Base-by-base conservation (phyloP, 2,888 invertebrate species). In the Exephanes ischioxanthus region DNA sequence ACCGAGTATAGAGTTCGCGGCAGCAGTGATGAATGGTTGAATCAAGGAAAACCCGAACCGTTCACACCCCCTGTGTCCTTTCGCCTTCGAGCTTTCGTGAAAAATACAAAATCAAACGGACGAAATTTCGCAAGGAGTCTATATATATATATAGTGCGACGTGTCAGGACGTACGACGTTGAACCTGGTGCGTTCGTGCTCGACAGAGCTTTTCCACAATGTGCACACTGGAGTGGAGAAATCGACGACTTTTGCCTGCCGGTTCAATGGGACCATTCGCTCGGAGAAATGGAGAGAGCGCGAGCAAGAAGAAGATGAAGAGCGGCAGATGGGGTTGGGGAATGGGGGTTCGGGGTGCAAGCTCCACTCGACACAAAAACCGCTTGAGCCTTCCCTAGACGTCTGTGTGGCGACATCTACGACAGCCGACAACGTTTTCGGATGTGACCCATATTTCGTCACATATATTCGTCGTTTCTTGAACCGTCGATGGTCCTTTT, bases 311-410 rank as follows among this genome's bases (percentile, higher is more conserved):
- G 41, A 75, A n/a, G 30, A 33, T n/a, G 16, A 51, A 63, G 33
- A 67, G n/a, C 11, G 67, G 67, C 48, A 58, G 71, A 63, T 41
- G 72, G 51, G 41, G 37, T 11, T n/a, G 33, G 58, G 33, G 33
- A 55, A 22, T 9, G 55, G 53, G 33, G 70, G 41, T 16, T 26
- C 30, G 53, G 16, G 53, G 16, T 11, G 37, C 67, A 45, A 79
- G 79, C 55, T 72, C 77, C 70, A 85, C 81, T 85, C 73, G 84
- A 82, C 78, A 85, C 78, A 81, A 85, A 85, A 85, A 85, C 77
- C 41, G 77, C 77, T 77, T 73, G 77, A 85, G 68, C 71, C 63
- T 77, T 81, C 72, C 41, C 75, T 33, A 78, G 75, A 75, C 75
- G 82, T 75, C 67, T 68, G 53, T 45, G 61, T 30, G 77, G 53